Base-by-base conservation (phyloP, 1,140 invertebrate species). In the Rhagoletis zephyria region DNA sequence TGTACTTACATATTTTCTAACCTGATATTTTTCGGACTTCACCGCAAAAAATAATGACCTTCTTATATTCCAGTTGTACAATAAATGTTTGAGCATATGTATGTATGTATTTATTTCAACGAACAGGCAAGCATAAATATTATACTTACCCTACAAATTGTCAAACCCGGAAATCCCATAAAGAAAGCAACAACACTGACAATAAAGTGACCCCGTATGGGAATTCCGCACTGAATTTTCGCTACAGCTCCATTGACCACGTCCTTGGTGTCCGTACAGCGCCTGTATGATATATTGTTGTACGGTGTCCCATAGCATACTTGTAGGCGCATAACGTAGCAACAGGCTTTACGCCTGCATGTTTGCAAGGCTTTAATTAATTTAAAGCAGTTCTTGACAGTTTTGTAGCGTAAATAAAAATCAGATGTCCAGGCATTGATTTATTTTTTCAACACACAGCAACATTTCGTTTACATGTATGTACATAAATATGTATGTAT, bases 351-450 rank as follows among this genome's bases (percentile, higher is more conserved):
- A 56, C 16, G 48, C n/a, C 6, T 81, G 74, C 30, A 12, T 56
- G 14, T 81, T 81, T 81, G 74, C 30, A 85, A 85, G n/a, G 3
- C 59, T 63, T 63, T 85, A 85, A 85, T 85, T 85, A 85, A 63
- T 85, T 85, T 85, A 85, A 85, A 85, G 59, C 59, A 85, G 85
- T 85, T 85, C 85, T 60, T 85, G 85, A 63, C 85, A 85, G 74
- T 85, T 85, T 63, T 85, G 85, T 16, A 85, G 85, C 60, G 60
- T 63, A 60, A 81, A 85, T 85, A 85, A 85, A 85, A 85, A 85
- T 85, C 85, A 48, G 60, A 42, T 85, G 85, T 85, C 60, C 61
- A 63, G 85, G 42, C 56, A 61, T 85, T 85, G 85, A 85, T 85
- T 85, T 85, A 85, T 85, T 4, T 56, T 85, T 61, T 9, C 19